Conservation (phyloP, 2,113 vertebrate genomes). For the human (Homo sapiens) region DNA sequence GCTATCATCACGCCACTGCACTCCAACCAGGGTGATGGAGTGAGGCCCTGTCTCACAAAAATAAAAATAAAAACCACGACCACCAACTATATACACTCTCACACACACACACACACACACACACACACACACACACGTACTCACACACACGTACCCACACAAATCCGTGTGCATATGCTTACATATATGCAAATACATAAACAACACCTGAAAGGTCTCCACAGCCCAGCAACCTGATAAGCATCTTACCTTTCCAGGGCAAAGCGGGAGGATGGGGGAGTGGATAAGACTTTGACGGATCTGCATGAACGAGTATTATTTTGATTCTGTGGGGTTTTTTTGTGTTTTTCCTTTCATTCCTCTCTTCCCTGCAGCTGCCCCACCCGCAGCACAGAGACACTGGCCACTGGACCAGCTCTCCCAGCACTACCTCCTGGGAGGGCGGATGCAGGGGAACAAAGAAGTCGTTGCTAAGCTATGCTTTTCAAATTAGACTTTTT, state of each 20-base stretch:
- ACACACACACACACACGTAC: too few relatives aligned
- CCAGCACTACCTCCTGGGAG: background rate
- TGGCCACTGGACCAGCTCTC: background rate
- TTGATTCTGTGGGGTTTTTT: background rate
- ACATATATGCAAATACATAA: background rate
- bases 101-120: too few relatives aligned
- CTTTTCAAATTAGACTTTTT: background rate
- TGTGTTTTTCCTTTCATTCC: background rate
- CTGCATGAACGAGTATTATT: background rate
- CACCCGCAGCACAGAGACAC: too few relatives aligned
- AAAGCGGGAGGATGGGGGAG: rapidly evolving
- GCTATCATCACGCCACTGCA: too few relatives aligned
- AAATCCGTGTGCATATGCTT: background rate
- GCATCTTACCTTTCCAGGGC: background rate
- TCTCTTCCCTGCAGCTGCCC: background rate
- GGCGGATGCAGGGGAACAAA: background rate
- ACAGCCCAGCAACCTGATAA: background rate
- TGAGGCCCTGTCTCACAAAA: too few relatives aligned
- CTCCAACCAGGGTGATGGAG: too few relatives aligned
- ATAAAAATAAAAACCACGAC: too few relatives aligned
- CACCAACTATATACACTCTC: too few relatives aligned
- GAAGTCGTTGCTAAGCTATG: background rate
- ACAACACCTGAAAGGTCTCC: background rate
- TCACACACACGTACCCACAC: too few relatives aligned
- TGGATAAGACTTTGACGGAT: background rate